Percentiles rank a stretch among this genome's conserved stretches.
Conservation (phyloP, 2,113 vertebrate species). For the Camarhynchus parvulus region DNA sequence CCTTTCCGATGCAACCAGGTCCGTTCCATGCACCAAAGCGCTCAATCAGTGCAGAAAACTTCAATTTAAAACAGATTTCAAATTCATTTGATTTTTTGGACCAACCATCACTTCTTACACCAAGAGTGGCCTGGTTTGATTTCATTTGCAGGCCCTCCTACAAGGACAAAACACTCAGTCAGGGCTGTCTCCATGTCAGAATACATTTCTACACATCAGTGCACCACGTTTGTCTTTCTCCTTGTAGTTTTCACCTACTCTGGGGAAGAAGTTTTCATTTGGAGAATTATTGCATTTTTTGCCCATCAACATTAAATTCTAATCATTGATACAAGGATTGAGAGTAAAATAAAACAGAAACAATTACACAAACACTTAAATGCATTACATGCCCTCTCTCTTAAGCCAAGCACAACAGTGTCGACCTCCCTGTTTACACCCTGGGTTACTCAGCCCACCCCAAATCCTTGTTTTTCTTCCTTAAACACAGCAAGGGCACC, state of each 20-base stretch:
- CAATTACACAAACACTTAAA: neutral
- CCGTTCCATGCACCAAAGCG: accelerated
- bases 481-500: neutral
- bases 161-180: neutral
- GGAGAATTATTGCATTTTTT: neutral
- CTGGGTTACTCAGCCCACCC: neutral
- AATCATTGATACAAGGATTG: neutral
- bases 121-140: neutral
- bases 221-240: neutral
- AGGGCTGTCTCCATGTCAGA: neutral
- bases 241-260: neutral
- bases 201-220: neutral
- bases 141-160: neutral
- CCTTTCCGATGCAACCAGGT: neutral
- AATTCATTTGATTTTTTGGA: neutral
- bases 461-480: neutral
- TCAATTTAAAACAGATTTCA: neutral
- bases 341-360: neutral
- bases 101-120: neutral
- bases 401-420: neutral
- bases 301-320: neutral
- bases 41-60: neutral
- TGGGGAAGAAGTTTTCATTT: neutral
- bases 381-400: accelerated
- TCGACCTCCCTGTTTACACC: neutral